Base-by-base conservation (phyloP, 2,888 invertebrate species). In the Pachydiplax longipennis region DNA sequence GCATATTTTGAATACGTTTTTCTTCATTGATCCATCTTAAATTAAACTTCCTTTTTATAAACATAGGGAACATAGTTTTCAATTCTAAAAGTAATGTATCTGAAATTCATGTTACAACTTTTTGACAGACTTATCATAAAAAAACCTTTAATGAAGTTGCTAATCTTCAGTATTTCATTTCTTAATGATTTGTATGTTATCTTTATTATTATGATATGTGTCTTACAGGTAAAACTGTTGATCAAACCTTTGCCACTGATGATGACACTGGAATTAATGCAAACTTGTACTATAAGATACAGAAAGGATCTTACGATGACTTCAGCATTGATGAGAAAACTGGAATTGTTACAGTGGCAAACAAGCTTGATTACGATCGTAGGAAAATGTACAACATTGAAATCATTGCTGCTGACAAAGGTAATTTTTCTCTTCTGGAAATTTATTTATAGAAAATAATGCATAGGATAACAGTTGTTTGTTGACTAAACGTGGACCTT, bases 251-350 rank as follows among this genome's bases (percentile, higher is more conserved):
- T 90, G 99, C 99, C 0, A 96, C 95, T 0, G 99, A 99, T 93
- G 95, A 96, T 31, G 99, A 99, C 94, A 96, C 97, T n/a, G 98
- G 98, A 0, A 93, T 96, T 4, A 99, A 99, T 94, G 97, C 98
- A 0, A 96, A 97, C 92, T 95, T 99, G 81, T 93, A 94, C 92
- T 99, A 98, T 93, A 95, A 96, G 91, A 97, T 99, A 92, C 97
- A 97, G 92, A 97, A 97, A 93, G 99, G 99, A 2, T 97, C 96
- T 0, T 96, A 97, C 92, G 98, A 98, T 92, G 97, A 98, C 92
- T 99, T 99, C 93, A 94, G 94, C 0, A 96, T 99, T n/a, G 96
- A 98, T 93, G 96, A 97, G 92, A 94, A 94, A 0, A 96, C 96
- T 0, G 99, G 99, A 0, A 95, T 96, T 0, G 95, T 99, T 35